These are phyloP conservation scores for Drosophila tanythrix DNA, from an alignment of 2,888 invertebrate genomes.

Conservation along the genomic window DNA sequence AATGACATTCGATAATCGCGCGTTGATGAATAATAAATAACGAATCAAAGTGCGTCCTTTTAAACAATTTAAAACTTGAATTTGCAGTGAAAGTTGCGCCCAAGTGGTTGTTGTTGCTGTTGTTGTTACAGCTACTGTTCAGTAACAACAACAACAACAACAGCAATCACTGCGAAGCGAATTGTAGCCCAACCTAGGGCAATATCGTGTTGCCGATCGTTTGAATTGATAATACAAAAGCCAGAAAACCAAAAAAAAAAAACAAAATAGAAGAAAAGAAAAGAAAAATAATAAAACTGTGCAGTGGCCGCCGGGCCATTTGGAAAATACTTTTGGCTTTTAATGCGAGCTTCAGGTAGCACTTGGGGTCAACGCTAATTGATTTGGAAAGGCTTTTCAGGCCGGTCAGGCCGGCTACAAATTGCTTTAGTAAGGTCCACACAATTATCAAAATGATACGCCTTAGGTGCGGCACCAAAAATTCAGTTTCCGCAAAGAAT, in stretches of 20 bases:
- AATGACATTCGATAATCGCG: conserved; percentile 31
- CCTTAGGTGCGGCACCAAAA: conserved; percentile 32
- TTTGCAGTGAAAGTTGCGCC: conserved; percentile 71
- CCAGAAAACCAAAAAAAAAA: conserved; percentile 22
- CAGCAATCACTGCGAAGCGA: conserved; percentile 33
- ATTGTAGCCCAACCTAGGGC: conserved; percentile 76
- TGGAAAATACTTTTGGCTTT: conserved; percentile 53
- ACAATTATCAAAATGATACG: conserved; percentile 61
- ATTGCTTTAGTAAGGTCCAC: conserved; percentile 39
- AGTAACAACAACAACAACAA: conserved; percentile 30
- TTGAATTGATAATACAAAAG: conserved; percentile 56
- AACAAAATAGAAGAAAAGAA: conserved; percentile 26
- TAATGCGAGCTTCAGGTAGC: conserved; percentile 58
- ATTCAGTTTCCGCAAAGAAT: conserved; percentile 48
- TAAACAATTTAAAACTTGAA: conserved; percentile 50
- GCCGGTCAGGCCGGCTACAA: conserved; percentile 47
- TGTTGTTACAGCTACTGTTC: conserved; percentile 25
- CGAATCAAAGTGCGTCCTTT: conserved; percentile 69
- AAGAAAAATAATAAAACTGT: conserved; percentile 35
- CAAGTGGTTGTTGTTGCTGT: conserved; percentile 40
- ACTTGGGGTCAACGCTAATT: conserved; percentile 70
- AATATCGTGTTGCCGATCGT: conserved; percentile 78
- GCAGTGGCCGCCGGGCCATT: conserved; percentile 45
- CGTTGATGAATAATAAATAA: conserved; percentile 27
- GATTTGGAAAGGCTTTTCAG: conserved; percentile 74